Evolutionary conservation across 2,113 vertebrate genomes (phyloP).

Genomic region (Cynopterus brachyotis): DNA sequence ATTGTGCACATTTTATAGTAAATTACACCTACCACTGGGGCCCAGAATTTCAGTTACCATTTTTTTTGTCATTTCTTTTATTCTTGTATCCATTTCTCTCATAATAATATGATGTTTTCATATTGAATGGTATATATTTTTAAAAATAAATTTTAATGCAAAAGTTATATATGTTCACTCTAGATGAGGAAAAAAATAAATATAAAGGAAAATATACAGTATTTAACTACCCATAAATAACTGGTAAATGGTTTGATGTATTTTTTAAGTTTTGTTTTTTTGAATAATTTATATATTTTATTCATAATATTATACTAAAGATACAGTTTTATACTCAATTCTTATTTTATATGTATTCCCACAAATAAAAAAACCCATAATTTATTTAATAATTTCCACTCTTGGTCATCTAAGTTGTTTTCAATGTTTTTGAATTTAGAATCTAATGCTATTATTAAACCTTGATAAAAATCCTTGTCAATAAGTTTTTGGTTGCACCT

Average conservation of each 20-base stretch:
- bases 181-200: not conserved
- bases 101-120: not conserved
- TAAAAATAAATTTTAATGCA: not conserved
- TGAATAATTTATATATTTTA: not conserved
- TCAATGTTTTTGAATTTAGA: constrained; percentile 18
- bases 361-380: not conserved
- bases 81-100: not conserved
- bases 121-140: not conserved
- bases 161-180: not conserved
- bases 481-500: not conserved
- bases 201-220: not conserved
- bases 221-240: not conserved
- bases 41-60: not conserved
- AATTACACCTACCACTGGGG: not conserved
- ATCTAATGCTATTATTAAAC: not conserved
- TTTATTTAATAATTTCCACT: not conserved
- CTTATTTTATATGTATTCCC: not conserved
- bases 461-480: constrained; percentile 21
- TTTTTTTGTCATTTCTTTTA: not conserved
- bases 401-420: not conserved
- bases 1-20: not conserved
- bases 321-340: not conserved
- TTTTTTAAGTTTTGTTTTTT: constrained; percentile 4
- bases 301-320: not conserved
- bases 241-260: not conserved